These are phyloP conservation scores for Coryphaenoides rupestris DNA, from an alignment of 2,113 vertebrate species.

Conservation along the genomic window DNA sequence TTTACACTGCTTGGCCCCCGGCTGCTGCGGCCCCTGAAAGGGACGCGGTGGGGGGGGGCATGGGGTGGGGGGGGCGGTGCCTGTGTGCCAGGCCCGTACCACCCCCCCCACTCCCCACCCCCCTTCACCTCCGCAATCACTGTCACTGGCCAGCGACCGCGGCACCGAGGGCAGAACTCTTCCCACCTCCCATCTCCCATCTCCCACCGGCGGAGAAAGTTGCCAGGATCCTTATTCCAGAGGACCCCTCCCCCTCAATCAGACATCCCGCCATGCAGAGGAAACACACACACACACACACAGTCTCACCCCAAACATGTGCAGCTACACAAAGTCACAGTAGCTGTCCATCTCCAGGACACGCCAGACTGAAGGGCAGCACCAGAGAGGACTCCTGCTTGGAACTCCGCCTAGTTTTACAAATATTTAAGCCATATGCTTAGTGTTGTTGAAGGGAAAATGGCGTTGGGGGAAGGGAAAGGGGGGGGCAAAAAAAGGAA, in stretches of 20 bases:
- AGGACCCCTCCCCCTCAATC: constrained; percentile 9
- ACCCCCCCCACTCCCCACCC: too few relatives aligned
- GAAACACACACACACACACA: constrained; percentile 16
- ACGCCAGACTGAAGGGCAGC: constrained; percentile 37
- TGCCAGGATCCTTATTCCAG: constrained; percentile 16
- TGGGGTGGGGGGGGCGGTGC: neutral
- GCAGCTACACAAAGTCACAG: constrained; percentile 43
- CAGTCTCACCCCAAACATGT: constrained; percentile 1
- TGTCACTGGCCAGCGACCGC: constrained; percentile 9
- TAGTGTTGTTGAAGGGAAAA: constrained; percentile 52
- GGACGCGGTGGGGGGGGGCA: constrained; percentile 16
- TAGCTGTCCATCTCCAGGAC: constrained; percentile 33
- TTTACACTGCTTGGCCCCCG: constrained; percentile 61
- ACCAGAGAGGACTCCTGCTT: constrained; percentile 32
- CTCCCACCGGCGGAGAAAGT: constrained; percentile 6
- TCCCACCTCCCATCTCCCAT: constrained; percentile 29
- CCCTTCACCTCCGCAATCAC: too few relatives aligned
- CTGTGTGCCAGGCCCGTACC: neutral
- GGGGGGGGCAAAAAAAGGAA: constrained; percentile 10
- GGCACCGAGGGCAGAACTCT: constrained; percentile 19
- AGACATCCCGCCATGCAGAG: constrained; percentile 14
- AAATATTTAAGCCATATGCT: constrained; percentile 80
- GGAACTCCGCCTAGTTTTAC: constrained; percentile 67
- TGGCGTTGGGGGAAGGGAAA: constrained; percentile 16
- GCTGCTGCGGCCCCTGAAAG: constrained; percentile 35